Percentiles rank a stretch among this genome's conserved stretches.
These are phyloP conservation scores for Antechinus stuartii DNA, from an alignment of 2,113 vertebrate species.

Conservation along the genomic window DNA sequence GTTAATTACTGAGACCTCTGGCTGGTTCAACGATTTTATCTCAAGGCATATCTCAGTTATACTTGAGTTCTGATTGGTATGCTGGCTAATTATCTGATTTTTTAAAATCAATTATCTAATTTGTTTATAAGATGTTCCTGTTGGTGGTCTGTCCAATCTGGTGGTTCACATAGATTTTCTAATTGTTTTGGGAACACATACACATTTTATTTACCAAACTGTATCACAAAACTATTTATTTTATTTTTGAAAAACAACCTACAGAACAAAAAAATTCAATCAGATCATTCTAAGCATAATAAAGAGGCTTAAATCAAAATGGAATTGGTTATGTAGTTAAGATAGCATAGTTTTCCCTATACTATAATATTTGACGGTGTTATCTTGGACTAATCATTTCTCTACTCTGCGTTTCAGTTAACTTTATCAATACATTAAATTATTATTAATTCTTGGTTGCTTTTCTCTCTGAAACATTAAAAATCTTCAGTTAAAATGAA, in stretches of 20 bases:
- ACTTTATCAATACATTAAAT: neutral
- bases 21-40: neutral
- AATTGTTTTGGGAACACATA: neutral
- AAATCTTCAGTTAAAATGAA: neutral
- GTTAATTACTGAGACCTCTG: neutral
- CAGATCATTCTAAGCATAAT: neutral
- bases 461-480: neutral
- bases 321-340: neutral
- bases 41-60: neutral
- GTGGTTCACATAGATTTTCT: neutral
- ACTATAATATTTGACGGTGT: neutral
- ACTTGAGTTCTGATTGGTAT: neutral
- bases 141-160: neutral
- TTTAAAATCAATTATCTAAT: neutral
- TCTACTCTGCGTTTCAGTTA: neutral
- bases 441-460: neutral
- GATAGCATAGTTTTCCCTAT: neutral
- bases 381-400: neutral
- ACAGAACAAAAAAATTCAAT: neutral
- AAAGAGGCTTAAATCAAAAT: neutral
- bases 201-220: neutral
- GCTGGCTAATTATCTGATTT: neutral
- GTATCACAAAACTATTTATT: accelerated
- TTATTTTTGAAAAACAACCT: neutral
- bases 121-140: neutral